Percentiles rank a stretch among this genome's conserved stretches.
These are phyloP conservation scores for Gnathonemus longibarbis DNA, from an alignment of 2,113 vertebrate genomes.

Conservation along the genomic window DNA sequence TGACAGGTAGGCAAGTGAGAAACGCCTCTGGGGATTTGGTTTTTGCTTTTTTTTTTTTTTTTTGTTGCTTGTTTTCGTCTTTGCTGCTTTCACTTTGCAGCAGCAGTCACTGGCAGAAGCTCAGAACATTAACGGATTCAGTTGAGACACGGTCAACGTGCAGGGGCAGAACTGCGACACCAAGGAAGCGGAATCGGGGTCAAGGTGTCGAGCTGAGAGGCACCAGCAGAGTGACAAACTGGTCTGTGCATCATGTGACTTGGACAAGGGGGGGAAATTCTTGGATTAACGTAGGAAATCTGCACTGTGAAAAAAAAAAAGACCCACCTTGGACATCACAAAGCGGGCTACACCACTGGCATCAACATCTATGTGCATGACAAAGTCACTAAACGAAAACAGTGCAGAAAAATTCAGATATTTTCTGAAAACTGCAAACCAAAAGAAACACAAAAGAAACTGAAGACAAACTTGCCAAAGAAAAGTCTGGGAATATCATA, in stretches of 20 bases:
- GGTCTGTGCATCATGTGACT: neutral
- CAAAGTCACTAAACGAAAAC: neutral
- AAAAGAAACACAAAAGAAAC: neutral
- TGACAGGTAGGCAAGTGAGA: neutral
- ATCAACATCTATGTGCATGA: neutral
- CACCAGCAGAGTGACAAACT: neutral
- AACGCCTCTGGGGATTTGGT: neutral
- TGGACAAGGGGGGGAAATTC: neutral
- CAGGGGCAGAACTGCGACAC: neutral
- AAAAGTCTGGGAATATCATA: neutral
- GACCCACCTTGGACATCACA: neutral
- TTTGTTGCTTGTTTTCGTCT: neutral
- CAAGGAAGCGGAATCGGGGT: neutral
- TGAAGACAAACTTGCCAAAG: neutral
- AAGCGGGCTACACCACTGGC: neutral
- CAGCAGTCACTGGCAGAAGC: neutral
- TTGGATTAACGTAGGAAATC: neutral
- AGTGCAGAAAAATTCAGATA: neutral
- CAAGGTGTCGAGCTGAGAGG: neutral
- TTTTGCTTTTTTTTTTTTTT: neutral
- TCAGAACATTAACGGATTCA: neutral
- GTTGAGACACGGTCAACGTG: neutral
- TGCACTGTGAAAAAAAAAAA: neutral
- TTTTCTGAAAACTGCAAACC: neutral
- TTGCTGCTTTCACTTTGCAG: neutral